Evolutionary conservation across 2,888 invertebrate genomes (phyloP).

Genomic region (Leucoptera coffeella): DNA sequence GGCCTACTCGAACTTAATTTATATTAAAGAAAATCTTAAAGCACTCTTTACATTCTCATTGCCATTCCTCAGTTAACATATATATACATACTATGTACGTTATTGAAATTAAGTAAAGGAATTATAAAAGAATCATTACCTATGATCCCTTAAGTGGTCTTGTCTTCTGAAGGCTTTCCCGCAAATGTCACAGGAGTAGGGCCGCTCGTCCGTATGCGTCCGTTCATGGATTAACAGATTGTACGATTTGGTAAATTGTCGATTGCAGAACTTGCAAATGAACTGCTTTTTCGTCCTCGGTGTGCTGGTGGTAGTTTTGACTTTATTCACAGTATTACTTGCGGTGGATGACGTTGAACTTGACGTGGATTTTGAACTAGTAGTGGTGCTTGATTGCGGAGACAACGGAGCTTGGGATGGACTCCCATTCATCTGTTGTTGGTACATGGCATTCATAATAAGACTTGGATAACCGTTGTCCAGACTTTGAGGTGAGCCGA

Average conservation of each 20-base stretch:
- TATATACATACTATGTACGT: too few relatives aligned
- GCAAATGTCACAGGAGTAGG: constrained; percentile 96
- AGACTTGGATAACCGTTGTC: constrained; percentile 67
- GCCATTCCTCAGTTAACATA: too few relatives aligned
- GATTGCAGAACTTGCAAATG: constrained; percentile 95
- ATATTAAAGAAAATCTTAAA: too few relatives aligned
- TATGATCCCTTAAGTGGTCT: constrained; percentile 90
- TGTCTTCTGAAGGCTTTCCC: constrained; percentile 96
- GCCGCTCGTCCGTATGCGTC: constrained; percentile 96
- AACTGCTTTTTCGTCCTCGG: constrained; percentile 95
- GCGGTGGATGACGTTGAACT: constrained; percentile 38
- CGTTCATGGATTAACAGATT: constrained; percentile 95
- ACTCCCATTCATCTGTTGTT: constrained; percentile 47
- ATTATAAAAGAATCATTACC: too few relatives aligned
- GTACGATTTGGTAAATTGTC: constrained; percentile 97
- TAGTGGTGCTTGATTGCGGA: constrained; percentile 33
- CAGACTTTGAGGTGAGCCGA: constrained; percentile 47
- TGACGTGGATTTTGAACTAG: constrained; percentile 28
- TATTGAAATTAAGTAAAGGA: too few relatives aligned
- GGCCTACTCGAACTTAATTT: too few relatives aligned
- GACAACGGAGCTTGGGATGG: constrained; percentile 38
- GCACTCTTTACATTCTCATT: too few relatives aligned
- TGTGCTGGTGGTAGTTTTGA: constrained; percentile 49
- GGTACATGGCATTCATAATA: constrained; percentile 63
- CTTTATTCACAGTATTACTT: constrained; percentile 39